Evolutionary conservation across 2,113 vertebrate genomes (phyloP), one percentile per base, ranked within the genome.

Genomic region (Myotis yumanensis): DNA sequence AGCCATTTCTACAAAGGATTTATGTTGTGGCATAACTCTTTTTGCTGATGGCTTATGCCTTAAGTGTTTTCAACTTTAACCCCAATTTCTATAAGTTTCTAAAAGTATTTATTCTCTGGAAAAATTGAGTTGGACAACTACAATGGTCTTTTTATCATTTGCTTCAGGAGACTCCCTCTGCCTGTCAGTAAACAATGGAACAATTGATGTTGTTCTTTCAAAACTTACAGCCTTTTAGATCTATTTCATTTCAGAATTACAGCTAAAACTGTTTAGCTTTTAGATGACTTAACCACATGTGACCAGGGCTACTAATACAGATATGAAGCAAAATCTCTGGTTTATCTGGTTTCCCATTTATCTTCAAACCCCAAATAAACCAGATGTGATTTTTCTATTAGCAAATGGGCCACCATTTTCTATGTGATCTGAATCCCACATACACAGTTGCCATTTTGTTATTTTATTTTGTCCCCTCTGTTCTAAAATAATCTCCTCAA

Each of bases 91-190:
- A 15, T 94, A 89, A 84, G 82, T 68, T 68, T 68, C 30, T 68
- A n/a, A 83, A 76, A 75, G 52, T 79, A 91, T 79, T 91, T 92
- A 93, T 94, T 84, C 37, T 89, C 51, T 43, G 25, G 25, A 91
- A 93, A 90, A 90, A 75, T 57, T 90, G 46, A 96, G 23, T 57
- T 91, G 73, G 86, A 77, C 83, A 93, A 20, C 62, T 84, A 51
- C 40, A 90, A 95, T 46, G 40, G 75, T 37, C 89, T 96, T 97
- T 89, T 94, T 94, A 96, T 95, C 85, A 93, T 96, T 37, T 22
- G 76, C 32, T 96, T 94, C 69, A 52, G 80, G 71, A 90, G 76
- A 91, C 30, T 86, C 57, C 68, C 35, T 75, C 83, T 20, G 40
- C 37, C 86, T 89, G 68, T 91, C 95, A 96, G 92, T 51, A 95